Evolutionary conservation across 2,113 vertebrate genomes (phyloP).

Genomic region (Gopherus flavomarginatus): DNA sequence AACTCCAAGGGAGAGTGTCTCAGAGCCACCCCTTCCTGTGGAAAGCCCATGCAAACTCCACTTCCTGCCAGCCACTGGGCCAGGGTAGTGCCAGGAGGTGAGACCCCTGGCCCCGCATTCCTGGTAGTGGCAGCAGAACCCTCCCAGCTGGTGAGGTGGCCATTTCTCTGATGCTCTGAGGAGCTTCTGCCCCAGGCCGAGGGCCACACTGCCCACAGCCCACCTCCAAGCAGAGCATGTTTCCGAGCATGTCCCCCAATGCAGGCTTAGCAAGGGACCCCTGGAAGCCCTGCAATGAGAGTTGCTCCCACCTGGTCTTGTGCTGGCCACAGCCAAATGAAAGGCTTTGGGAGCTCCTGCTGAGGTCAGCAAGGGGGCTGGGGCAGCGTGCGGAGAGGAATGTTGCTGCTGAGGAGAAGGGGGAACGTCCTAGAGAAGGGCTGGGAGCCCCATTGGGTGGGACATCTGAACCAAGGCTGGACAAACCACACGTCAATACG

Average conservation of each 20-base stretch:
- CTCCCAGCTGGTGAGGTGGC: neutral
- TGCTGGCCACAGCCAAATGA: neutral
- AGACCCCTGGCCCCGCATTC: neutral
- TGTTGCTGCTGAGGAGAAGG: fast-evolving
- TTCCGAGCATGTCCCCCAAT: neutral
- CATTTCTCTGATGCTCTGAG: no score
- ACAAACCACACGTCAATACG: no score
- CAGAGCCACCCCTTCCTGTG: neutral
- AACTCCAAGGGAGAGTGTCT: neutral
- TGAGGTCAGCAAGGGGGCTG: fast-evolving
- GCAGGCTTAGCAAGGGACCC: fast-evolving
- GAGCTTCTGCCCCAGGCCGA: fast-evolving
- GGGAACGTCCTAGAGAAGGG: neutral
- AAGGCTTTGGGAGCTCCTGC: neutral
- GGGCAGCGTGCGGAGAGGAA: neutral
- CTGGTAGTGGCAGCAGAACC: neutral
- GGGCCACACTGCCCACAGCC: fast-evolving
- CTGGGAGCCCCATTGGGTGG: fast-evolving
- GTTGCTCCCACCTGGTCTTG: neutral
- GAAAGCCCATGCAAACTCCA: neutral
- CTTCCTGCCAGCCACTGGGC: neutral
- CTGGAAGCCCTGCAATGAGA: fast-evolving
- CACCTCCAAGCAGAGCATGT: neutral
- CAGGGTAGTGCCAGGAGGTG: fast-evolving
- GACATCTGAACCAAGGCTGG: neutral